These are phyloP conservation scores for Rhyacichthys aspro DNA, from an alignment of 2,797 vertebrate genomes.

Conservation along the genomic window DNA sequence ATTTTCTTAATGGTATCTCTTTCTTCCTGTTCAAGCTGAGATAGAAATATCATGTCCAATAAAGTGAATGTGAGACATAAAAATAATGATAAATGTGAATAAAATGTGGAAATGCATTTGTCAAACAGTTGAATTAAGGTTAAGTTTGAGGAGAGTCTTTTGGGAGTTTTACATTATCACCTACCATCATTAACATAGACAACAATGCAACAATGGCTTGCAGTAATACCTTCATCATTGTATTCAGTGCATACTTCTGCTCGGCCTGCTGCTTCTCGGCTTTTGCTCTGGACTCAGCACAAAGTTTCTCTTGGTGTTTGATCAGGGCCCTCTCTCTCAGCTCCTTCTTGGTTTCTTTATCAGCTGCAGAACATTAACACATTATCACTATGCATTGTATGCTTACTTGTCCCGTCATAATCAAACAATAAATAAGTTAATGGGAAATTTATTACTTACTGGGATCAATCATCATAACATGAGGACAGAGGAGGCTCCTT, in stretches of 20 bases:
- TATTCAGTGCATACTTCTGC: constrained; percentile 85
- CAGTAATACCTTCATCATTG: constrained; percentile 86
- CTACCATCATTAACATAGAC: too few species aligned
- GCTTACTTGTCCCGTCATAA: too few species aligned
- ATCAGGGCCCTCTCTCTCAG: constrained; percentile 84
- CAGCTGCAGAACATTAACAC: constrained; percentile 71
- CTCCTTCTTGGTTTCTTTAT: constrained; percentile 80
- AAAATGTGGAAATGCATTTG: too few species aligned
- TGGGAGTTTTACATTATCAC: too few species aligned
- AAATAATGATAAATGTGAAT: too few species aligned
- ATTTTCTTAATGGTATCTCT: constrained; percentile 84
- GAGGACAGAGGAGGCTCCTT: too few species aligned
- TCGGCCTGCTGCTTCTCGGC: constrained; percentile 77
- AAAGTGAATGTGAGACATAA: too few species aligned
- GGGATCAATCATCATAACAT: too few species aligned
- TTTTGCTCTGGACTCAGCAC: constrained; percentile 75
- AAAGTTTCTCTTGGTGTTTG: constrained; percentile 82
- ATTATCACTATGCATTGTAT: background rate
- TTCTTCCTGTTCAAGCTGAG: constrained; percentile 88
- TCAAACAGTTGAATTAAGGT: too few species aligned
- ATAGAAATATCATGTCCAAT: background rate
- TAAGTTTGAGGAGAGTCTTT: too few species aligned
- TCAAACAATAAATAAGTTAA: too few species aligned
- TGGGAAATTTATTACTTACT: too few species aligned
- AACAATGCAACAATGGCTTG: background rate